Evolutionary conservation across 2,113 vertebrate genomes (phyloP), one percentile per base, ranked within the genome.

Genomic region (Corapipo altera): DNA sequence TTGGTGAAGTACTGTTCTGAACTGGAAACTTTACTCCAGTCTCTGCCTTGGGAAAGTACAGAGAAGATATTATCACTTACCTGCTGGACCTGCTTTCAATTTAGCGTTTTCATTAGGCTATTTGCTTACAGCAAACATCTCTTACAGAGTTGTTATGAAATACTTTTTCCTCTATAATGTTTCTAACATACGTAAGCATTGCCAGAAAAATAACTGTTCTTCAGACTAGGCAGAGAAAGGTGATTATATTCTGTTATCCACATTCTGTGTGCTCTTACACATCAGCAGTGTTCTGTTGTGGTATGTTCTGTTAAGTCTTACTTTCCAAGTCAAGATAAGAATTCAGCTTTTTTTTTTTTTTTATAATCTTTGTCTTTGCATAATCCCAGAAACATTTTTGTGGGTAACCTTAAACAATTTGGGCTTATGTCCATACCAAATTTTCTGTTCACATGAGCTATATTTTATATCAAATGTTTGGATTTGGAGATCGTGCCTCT

Each of bases 61-160:
- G 52, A 57, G 33, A 72, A 94, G 88, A 82, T 93, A 39, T 30
- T 85, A 89, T 95, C 74, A 72, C 46, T 81, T 72, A 48, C 61
- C 49, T 90, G 19, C 13, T 16, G 12, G 46, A 44, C 15, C 15
- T 83, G 33, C 52, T 96, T 89, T 76, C 6, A 1, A 33, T 48
- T 75, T 89, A 85, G 66, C 16, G 11, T 79, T 88, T 94, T 91
- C 87, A 87, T 91, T 85, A 85, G 72, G 30, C 21, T 97, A n/a
- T 95, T 96, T 94, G 49, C 64, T 70, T 88, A 61, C 19, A 85
- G 85, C 76, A 95, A 95, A 87, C 69, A 81, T 86, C 33, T 85
- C 59, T 74, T 78, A 74, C 37, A 16, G 69, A 84, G 64, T 59
- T 51, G 6, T 86, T 74, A 71, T 41, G 44, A 92, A 92, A 87